A percentile compares a stretch with the other conserved stretches of the same genome.
phyloP scores from a whole-genome alignment of 2,113 vertebrate genomes.

The Epinephelus fuscoguttatus region DNA sequence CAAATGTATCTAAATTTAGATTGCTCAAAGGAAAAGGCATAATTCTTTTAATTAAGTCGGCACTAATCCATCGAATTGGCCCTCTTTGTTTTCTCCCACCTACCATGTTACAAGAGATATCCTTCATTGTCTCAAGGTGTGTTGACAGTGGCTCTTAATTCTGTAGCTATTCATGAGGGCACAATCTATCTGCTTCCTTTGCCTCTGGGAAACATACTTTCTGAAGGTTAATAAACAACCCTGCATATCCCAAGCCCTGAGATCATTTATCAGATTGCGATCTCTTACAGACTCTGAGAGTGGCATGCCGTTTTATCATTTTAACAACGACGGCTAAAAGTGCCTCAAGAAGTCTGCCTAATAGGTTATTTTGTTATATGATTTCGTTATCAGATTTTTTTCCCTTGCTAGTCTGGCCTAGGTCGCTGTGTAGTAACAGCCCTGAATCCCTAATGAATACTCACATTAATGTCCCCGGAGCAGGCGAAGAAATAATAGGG shows the following conservation, averaged over 20 bases:
- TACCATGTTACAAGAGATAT: constrained; percentile 54
- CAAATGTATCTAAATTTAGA: constrained; percentile 75
- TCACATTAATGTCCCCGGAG: constrained; percentile 71
- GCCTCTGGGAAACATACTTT: constrained; percentile 84
- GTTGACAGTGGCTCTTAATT: constrained; percentile 80
- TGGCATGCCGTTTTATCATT: constrained; percentile 84
- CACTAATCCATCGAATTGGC: constrained; percentile 47
- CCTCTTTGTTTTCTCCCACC: constrained; percentile 49
- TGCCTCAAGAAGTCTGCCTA: constrained; percentile 82
- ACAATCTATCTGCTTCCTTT: constrained; percentile 76
- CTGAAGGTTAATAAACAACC: constrained; percentile 86
- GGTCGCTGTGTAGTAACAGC: constrained; percentile 70
- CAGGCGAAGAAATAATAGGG: constrained; percentile 74
- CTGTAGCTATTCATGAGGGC: constrained; percentile 81
- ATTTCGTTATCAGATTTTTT: constrained; percentile 82
- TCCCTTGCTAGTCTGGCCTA: constrained; percentile 61
- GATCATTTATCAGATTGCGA: constrained; percentile 84
- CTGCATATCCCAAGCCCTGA: constrained; percentile 75
- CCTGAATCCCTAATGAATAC: constrained; percentile 81
- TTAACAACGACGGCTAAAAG: constrained; percentile 84
- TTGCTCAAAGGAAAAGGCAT: constrained; percentile 70
- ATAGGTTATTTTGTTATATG: constrained; percentile 85
- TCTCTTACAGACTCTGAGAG: constrained; percentile 82
- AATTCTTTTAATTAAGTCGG: constrained; percentile 80
- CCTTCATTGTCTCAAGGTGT: constrained; percentile 74